A percentile compares a stretch with the other conserved stretches of the same genome.
phyloP scores from a whole-genome alignment of 2,888 invertebrate genomes.

The Callyntrura sp. region DNA sequence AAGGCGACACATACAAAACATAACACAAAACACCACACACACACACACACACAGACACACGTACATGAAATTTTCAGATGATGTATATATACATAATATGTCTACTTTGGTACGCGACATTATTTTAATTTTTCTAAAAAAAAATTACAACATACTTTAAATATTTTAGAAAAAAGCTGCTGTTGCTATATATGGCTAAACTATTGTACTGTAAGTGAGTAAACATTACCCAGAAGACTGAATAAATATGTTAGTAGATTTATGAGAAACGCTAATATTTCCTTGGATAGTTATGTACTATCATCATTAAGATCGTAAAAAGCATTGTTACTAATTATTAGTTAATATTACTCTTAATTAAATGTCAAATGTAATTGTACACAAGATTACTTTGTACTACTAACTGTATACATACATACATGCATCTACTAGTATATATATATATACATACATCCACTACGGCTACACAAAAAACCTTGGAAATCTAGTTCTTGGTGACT shows the following conservation, averaged over 20 bases:
- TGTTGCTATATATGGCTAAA: slow-evolving; percentile 53
- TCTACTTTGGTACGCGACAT: slow-evolving; percentile 29
- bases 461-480: slow-evolving; percentile 32
- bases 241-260: slow-evolving; percentile 80
- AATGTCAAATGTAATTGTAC: background rate
- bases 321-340: background rate
- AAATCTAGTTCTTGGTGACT: slow-evolving; percentile 29
- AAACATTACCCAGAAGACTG: slow-evolving; percentile 84
- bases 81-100: slow-evolving; percentile 24
- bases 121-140: slow-evolving; percentile 13
- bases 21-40: background rate
- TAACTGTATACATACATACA: slow-evolving; percentile 15
- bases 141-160: background rate
- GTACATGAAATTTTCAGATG: no score
- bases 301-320: slow-evolving; percentile 13
- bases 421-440: background rate
- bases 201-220: slow-evolving; percentile 76
- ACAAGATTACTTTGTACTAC: slow-evolving; percentile 45
- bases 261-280: slow-evolving; percentile 83
- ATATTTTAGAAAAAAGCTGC: slow-evolving; percentile 27
- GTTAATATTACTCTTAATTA: background rate
- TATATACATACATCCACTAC: background rate
- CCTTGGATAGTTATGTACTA: slow-evolving; percentile 74
- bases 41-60: background rate
- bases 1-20: background rate